phyloP scores from a whole-genome alignment of 2,797 vertebrate species.

The Hyperoplus lanceolatus region DNA sequence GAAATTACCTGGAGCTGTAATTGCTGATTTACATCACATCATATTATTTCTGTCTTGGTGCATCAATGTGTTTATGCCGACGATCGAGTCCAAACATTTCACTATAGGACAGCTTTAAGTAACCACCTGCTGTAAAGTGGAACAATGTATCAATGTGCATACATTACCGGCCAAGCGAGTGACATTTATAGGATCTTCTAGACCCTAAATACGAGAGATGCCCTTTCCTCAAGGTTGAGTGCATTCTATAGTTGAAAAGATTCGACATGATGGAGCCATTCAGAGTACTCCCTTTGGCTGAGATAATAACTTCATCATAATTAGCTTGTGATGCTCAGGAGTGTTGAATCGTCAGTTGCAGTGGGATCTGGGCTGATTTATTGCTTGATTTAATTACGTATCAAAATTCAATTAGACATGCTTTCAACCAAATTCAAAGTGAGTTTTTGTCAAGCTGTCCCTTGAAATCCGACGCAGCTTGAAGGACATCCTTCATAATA shows the following conservation, averaged over 20 bases:
- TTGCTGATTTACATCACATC: slow-evolving; percentile 54
- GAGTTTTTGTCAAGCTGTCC: slow-evolving; percentile 85
- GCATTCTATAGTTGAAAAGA: slow-evolving; percentile 69
- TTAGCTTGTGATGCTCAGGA: slow-evolving; percentile 86
- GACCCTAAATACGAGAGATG: slow-evolving; percentile 63
- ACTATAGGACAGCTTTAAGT: slow-evolving; percentile 19
- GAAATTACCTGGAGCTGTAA: slow-evolving; percentile 75
- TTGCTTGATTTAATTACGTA: slow-evolving; percentile 90
- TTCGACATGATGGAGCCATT: slow-evolving; percentile 72
- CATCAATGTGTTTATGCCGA: slow-evolving; percentile 30
- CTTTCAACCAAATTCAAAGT: slow-evolving; percentile 86
- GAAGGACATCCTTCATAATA: slow-evolving; percentile 83
- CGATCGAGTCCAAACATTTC: slow-evolving; percentile 37
- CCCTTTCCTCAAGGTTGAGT: slow-evolving; percentile 83
- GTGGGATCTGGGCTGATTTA: slow-evolving; percentile 88
- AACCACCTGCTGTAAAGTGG: slow-evolving; percentile 63
- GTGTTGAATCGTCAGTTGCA: slow-evolving; percentile 85
- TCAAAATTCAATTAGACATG: slow-evolving; percentile 90
- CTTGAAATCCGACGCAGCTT: slow-evolving; percentile 78
- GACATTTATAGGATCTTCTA: slow-evolving; percentile 68
- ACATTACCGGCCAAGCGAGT: slow-evolving; percentile 54
- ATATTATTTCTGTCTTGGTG: slow-evolving; percentile 39
- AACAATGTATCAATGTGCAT: slow-evolving; percentile 45
- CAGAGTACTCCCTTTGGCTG: slow-evolving; percentile 80
- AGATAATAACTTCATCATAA: slow-evolving; percentile 90